Conservation (phyloP, 2,888 invertebrate genomes). For the Tachina fera region DNA sequence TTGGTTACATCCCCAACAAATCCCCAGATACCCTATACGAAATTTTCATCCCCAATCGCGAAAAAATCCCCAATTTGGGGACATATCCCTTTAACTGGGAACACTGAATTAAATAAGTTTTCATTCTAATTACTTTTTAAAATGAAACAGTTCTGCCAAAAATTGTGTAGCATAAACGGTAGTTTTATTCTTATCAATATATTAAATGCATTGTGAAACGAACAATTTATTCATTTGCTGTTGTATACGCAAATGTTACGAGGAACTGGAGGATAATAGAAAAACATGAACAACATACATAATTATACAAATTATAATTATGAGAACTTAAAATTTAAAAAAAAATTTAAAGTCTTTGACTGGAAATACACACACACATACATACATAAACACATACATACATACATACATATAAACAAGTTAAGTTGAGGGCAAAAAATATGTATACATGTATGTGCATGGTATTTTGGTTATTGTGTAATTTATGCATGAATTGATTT, state of each 20-base stretch:
- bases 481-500: slow-evolving; percentile 63
- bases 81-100: too few relatives aligned
- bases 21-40: too few relatives aligned
- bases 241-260: background rate
- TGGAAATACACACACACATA: background rate
- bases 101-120: too few relatives aligned
- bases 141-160: too few relatives aligned
- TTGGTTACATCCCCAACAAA: too few relatives aligned
- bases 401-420: background rate
- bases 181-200: slow-evolving; percentile 8
- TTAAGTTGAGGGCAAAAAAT: background rate
- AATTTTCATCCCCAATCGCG: too few relatives aligned
- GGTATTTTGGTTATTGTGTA: slow-evolving; percentile 49
- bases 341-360: slow-evolving; percentile 13
- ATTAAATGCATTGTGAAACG: slow-evolving; percentile 38
- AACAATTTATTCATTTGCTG: background rate
- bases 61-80: too few relatives aligned
- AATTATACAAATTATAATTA: slow-evolving; percentile 17
- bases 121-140: too few relatives aligned
- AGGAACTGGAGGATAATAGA: slow-evolving; percentile 34
- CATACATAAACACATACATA: background rate
- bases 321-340: slow-evolving; percentile 17
- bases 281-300: slow-evolving; percentile 10
- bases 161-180: too few relatives aligned
- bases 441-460: background rate